Percentiles rank a stretch among this genome's conserved stretches.
Evolutionary conservation across 1,140 invertebrate species (phyloP).

Genomic region (Zaprionus tsacasi): DNA sequence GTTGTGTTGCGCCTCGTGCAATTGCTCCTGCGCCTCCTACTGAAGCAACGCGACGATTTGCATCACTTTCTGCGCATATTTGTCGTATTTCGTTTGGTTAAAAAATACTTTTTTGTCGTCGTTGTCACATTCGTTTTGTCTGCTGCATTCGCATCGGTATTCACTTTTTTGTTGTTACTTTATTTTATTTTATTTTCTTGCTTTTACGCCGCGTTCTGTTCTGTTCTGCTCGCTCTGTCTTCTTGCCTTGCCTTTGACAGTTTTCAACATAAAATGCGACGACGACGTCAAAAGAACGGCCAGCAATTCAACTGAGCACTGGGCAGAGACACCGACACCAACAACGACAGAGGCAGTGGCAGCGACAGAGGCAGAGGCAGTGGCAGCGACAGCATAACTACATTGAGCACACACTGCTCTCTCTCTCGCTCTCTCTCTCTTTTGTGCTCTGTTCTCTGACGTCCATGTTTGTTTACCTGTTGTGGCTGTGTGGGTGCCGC

Average conservation of each 20-base stretch:
- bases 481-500: conserved; percentile 49
- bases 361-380: neutral
- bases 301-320: conserved; percentile 58
- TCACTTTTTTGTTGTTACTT: conserved; percentile 37
- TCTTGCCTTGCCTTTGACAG: conserved; percentile 71
- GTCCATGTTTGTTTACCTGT: conserved; percentile 78
- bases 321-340: conserved; percentile 14
- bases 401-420: conserved; percentile 42
- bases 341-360: neutral
- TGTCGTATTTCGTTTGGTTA: conserved; percentile 50
- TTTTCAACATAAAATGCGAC: conserved; percentile 77
- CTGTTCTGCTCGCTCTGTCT: conserved; percentile 48
- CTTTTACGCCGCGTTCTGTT: conserved; percentile 61
- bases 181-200: conserved; percentile 42
- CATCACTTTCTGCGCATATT: conserved; percentile 53
- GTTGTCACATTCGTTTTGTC: conserved; percentile 79
- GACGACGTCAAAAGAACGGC: conserved; percentile 54
- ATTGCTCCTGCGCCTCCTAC: conserved; percentile 15
- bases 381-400: conserved; percentile 61
- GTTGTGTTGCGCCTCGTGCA: neutral
- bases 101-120: conserved; percentile 67
- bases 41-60: conserved; percentile 42
- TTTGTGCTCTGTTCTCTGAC: conserved; percentile 15
- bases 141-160: conserved; percentile 72
- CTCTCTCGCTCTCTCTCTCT: conserved; percentile 17